Evolutionary conservation across 2,113 vertebrate species (phyloP).

Genomic region (Percina caprodes): DNA sequence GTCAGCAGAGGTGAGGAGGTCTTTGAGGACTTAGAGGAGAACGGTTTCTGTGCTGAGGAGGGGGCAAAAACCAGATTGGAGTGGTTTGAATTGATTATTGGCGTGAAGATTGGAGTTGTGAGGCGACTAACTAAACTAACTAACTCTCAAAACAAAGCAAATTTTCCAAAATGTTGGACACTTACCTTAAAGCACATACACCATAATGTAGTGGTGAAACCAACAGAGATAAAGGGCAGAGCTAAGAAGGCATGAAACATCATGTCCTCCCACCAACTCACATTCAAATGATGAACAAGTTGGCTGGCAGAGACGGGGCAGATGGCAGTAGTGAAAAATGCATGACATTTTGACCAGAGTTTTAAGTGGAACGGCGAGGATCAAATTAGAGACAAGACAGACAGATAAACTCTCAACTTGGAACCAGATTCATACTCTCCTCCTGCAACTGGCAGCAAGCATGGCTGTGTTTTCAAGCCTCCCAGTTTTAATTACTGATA

Average conservation of each 20-base stretch:
- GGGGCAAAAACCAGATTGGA: too few relatives aligned
- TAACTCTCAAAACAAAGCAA: background rate
- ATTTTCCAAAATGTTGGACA: background rate
- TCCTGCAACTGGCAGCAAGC: slow-evolving; percentile 4
- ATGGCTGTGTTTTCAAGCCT: slow-evolving; percentile 22
- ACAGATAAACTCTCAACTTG: slow-evolving; percentile 22
- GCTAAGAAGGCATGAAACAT: background rate
- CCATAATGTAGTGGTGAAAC: background rate
- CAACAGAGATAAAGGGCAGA: background rate
- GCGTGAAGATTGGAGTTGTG: too few relatives aligned
- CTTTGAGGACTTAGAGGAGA: too few relatives aligned
- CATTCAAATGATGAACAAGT: background rate
- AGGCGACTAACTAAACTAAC: too few relatives aligned
- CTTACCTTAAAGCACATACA: background rate
- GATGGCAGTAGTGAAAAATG: slow-evolving; percentile 37
- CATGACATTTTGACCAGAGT: slow-evolving; percentile 30
- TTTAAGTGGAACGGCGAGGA: background rate
- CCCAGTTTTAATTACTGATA: slow-evolving; percentile 35
- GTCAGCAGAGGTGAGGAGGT: too few relatives aligned
- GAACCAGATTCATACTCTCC: background rate
- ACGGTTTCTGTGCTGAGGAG: too few relatives aligned
- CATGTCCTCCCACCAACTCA: background rate
- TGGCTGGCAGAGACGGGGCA: slow-evolving; percentile 1
- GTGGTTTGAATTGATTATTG: too few relatives aligned
- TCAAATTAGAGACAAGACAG: background rate